Evolutionary conservation across 1,140 invertebrate species (phyloP).

Genomic region (Chlorops oryzae): DNA sequence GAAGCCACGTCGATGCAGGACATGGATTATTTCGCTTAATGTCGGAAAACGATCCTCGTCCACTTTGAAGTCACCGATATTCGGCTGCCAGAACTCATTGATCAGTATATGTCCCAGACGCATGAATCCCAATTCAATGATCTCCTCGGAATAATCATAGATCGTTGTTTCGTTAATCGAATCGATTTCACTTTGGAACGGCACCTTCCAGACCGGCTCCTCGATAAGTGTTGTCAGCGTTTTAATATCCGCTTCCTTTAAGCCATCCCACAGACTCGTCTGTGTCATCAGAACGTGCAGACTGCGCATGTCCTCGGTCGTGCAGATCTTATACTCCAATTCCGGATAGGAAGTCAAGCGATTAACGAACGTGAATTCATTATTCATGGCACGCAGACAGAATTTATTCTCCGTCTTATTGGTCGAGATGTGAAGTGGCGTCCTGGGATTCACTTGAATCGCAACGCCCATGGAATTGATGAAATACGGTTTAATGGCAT

Average conservation of each 20-base stretch:
- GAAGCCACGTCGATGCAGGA: constrained; percentile 76
- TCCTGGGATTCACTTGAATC: constrained; percentile 67
- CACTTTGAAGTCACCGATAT: constrained; percentile 70
- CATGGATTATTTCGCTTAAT: constrained; percentile 70
- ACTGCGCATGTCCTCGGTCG: constrained; percentile 67
- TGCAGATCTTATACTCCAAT: constrained; percentile 81
- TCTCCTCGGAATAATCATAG: constrained; percentile 75
- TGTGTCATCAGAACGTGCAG: constrained; percentile 64
- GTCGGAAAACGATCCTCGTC: constrained; percentile 67
- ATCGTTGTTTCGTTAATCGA: constrained; percentile 61
- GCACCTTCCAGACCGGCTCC: constrained; percentile 80
- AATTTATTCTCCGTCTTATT: constrained; percentile 61
- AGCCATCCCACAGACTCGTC: constrained; percentile 72
- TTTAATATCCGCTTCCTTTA: constrained; percentile 67
- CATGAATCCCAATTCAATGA: constrained; percentile 67
- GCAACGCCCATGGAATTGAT: constrained; percentile 78
- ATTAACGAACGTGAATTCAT: constrained; percentile 72
- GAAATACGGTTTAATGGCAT: constrained; percentile 74
- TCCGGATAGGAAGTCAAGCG: constrained; percentile 57
- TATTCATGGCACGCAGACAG: constrained; percentile 67
- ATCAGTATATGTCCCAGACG: constrained; percentile 74
- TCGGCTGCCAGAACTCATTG: constrained; percentile 78
- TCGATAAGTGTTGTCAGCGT: constrained; percentile 68
- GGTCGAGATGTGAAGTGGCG: constrained; percentile 72
- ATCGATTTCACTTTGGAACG: constrained; percentile 56